These are phyloP conservation scores for Drosophila lini DNA, from an alignment of 1,140 invertebrate species.

Conservation along the genomic window DNA sequence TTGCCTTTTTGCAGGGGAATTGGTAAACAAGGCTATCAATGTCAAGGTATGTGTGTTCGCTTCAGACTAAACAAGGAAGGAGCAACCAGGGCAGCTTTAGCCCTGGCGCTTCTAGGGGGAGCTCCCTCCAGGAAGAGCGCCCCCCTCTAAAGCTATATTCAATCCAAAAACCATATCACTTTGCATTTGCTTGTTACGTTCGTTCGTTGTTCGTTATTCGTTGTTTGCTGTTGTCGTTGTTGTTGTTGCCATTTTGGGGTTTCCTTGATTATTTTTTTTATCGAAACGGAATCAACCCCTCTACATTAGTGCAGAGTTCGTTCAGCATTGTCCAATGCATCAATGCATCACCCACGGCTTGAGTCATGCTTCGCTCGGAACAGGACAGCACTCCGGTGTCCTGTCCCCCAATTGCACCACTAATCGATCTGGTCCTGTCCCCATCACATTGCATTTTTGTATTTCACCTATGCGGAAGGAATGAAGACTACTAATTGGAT, in stretches of 20 bases:
- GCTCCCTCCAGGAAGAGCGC: conserved; percentile 38
- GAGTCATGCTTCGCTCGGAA: conserved; percentile 24
- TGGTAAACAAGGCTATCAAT: conserved; percentile 99
- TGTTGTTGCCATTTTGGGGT: conserved; percentile 51
- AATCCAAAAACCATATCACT: conserved; percentile 56
- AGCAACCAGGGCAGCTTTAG: conserved; percentile 45
- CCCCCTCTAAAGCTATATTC: conserved; percentile 36
- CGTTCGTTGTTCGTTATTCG: conserved; percentile 59
- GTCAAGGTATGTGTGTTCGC: conserved; percentile 94
- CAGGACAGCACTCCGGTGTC: conserved; percentile 5
- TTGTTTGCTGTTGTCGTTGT: conserved; percentile 68
- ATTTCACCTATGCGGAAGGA: conserved; percentile 23
- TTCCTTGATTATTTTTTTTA: conserved; percentile 11
- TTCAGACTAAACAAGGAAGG: conserved; percentile 70
- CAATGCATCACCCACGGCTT: conserved; percentile 24
- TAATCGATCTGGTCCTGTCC: conserved; percentile 31
- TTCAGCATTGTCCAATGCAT: conserved; percentile 40
- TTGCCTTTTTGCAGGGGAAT: conserved; percentile 95
- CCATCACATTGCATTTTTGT: conserved; percentile 34
- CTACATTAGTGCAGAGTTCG: conserved; percentile 10
- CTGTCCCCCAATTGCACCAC: conserved; percentile 37
- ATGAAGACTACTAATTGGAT: conserved; percentile 31
- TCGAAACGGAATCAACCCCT: background rate
- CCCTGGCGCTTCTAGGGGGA: conserved; percentile 36
- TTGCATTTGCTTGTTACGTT: conserved; percentile 78